Percentiles rank a stretch among this genome's conserved stretches.
These are phyloP conservation scores for Ailurus styani DNA, from an alignment of 2,113 vertebrate genomes.

Conservation along the genomic window DNA sequence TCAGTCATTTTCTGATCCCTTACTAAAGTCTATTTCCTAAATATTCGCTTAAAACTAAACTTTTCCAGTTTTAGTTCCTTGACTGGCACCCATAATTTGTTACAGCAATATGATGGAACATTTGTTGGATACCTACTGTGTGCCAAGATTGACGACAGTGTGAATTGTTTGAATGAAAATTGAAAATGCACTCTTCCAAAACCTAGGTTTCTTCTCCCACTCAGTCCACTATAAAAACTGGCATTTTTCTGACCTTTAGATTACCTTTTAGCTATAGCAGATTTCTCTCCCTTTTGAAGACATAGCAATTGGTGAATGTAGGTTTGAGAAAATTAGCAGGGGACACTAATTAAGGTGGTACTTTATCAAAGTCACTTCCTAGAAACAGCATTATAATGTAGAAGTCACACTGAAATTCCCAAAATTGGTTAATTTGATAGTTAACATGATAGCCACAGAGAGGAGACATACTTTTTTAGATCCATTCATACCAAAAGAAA, in stretches of 20 bases:
- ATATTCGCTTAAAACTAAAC: neutral
- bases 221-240: neutral
- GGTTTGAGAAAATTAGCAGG: neutral
- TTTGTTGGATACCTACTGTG: neutral
- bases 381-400: neutral
- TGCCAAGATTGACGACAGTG: neutral
- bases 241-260: neutral
- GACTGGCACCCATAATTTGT: neutral
- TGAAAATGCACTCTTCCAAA: neutral
- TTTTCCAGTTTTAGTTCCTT: neutral
- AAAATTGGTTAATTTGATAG: neutral
- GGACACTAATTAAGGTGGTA: neutral
- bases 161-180: neutral
- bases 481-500: neutral
- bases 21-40: neutral
- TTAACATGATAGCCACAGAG: neutral
- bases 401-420: neutral
- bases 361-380: neutral
- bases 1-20: neutral
- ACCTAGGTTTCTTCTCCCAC: neutral
- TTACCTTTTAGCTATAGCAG: neutral
- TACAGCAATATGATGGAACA: neutral
- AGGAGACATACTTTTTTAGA: neutral
- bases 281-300: slow-evolving; percentile 26
- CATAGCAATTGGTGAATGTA: neutral